Conservation (phyloP, 2,888 invertebrate species). For the Drosophila flavopinicola region DNA sequence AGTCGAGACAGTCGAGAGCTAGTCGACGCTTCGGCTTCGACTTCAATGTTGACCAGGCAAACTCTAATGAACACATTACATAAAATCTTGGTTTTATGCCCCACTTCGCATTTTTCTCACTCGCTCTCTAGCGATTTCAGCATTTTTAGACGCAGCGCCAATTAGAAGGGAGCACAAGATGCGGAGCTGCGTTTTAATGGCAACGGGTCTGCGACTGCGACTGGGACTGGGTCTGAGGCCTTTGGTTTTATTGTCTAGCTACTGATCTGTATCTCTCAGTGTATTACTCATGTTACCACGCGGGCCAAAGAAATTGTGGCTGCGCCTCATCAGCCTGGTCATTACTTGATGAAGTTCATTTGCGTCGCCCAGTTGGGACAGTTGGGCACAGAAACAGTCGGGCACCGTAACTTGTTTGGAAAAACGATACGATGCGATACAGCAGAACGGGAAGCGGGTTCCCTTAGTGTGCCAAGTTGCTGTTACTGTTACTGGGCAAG, state of each 20-base stretch:
- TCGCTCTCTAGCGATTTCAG: slow-evolving; percentile 1
- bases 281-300: slow-evolving; percentile 69
- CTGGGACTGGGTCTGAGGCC: slow-evolving; percentile 56
- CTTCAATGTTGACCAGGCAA: slow-evolving; percentile 24
- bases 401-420: slow-evolving; percentile 38
- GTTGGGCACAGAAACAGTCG: slow-evolving; percentile 11
- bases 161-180: slow-evolving; percentile 63
- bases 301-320: slow-evolving; percentile 57
- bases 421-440: slow-evolving; percentile 56
- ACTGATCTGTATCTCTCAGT: slow-evolving; percentile 71
- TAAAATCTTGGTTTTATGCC: slow-evolving; percentile 74
- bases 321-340: slow-evolving; percentile 70
- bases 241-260: slow-evolving; percentile 71
- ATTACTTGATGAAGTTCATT: slow-evolving; percentile 78
- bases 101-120: slow-evolving; percentile 53
- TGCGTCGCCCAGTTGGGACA: slow-evolving; percentile 46
- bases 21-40: background rate
- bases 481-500: slow-evolving; percentile 54
- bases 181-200: slow-evolving; percentile 61
- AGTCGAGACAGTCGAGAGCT: too few relatives aligned
- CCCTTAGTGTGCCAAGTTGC: slow-evolving; percentile 58
- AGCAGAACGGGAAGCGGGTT: slow-evolving; percentile 19
- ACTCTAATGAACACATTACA: slow-evolving; percentile 78
- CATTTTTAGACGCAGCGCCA: slow-evolving; percentile 53
- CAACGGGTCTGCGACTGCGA: too few relatives aligned